These are phyloP conservation scores for Myiozetetes cayanensis DNA, from an alignment of 2,113 vertebrate species.

Conservation along the genomic window DNA sequence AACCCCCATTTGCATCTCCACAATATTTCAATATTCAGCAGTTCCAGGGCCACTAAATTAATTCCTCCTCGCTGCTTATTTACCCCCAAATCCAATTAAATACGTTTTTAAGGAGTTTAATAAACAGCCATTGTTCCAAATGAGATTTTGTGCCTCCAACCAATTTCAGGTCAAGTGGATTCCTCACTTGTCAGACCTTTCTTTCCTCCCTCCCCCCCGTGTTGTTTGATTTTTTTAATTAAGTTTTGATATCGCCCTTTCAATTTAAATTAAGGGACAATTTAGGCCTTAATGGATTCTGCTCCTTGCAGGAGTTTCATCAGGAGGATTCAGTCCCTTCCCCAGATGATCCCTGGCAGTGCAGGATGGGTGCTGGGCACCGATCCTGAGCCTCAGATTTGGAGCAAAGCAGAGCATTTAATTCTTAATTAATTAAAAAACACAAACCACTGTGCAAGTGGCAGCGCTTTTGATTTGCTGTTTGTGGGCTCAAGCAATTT, in stretches of 20 bases:
- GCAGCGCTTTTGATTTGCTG: background rate
- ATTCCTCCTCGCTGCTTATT: background rate
- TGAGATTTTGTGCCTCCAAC: background rate
- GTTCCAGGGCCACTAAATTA: background rate
- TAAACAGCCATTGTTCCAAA: background rate
- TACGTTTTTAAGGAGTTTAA: background rate
- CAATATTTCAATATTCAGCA: background rate
- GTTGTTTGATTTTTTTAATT: background rate
- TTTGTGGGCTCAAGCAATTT: accelerated
- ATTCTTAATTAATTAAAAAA: background rate
- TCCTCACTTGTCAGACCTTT: background rate
- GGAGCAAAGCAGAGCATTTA: background rate
- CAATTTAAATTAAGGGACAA: background rate
- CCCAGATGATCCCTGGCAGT: too few species aligned
- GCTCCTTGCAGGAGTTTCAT: background rate
- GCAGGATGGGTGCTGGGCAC: background rate
- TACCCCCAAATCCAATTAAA: background rate
- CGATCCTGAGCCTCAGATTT: background rate
- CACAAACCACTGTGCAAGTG: too few species aligned
- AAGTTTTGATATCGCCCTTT: background rate
- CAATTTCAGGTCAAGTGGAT: background rate
- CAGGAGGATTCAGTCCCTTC: background rate
- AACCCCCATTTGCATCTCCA: background rate
- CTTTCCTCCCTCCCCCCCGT: background rate
- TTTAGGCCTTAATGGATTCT: background rate